Evolutionary conservation across 2,113 vertebrate genomes (phyloP).

Genomic region (Halichoerus grypus): DNA sequence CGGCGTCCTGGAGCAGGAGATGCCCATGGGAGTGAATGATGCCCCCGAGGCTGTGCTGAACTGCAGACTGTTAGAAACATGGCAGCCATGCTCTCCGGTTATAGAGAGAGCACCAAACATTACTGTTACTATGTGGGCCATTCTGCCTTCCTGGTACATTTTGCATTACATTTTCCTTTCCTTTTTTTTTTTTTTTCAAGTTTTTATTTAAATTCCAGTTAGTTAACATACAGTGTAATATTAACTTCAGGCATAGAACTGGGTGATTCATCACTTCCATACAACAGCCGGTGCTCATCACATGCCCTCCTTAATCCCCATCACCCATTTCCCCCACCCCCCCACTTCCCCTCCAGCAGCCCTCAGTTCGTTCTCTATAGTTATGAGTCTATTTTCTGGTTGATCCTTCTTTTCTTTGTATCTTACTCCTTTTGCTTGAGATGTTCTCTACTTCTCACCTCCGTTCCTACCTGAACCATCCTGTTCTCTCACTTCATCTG

Average conservation of each 20-base stretch:
- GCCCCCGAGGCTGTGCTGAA: accelerated
- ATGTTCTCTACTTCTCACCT: background rate
- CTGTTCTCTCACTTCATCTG: background rate
- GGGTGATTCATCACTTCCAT: background rate
- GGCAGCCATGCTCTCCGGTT: background rate
- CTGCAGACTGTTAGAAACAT: background rate
- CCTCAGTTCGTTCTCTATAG: background rate
- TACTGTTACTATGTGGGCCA: background rate
- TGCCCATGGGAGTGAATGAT: background rate
- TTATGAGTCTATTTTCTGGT: background rate
- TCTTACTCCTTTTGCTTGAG: background rate
- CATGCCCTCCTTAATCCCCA: background rate
- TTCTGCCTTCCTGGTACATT: background rate
- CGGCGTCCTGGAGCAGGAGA: background rate
- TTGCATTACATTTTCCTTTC: background rate
- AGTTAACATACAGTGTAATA: background rate
- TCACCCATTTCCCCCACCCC: background rate
- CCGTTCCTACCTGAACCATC: background rate
- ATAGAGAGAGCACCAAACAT: background rate
- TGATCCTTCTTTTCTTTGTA: background rate
- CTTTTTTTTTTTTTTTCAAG: background rate
- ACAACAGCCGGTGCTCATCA: background rate
- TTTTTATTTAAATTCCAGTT: background rate
- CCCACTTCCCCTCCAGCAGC: background rate
- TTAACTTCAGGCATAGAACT: background rate